Evolutionary conservation across 2,797 vertebrate genomes (phyloP).

Genomic region (Bradypodion pumilum): DNA sequence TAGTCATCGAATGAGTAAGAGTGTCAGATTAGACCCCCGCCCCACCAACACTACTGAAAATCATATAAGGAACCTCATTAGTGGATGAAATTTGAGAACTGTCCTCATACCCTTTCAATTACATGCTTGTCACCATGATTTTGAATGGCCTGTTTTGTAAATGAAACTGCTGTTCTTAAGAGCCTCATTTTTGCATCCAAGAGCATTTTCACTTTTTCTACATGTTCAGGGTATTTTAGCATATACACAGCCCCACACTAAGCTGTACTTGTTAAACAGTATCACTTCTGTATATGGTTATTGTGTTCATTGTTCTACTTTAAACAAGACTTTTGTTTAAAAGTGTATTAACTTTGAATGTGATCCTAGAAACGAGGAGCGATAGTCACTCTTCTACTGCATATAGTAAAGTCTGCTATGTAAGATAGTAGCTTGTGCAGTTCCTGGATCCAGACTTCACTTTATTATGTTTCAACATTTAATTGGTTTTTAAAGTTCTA

Average conservation of each 20-base stretch:
- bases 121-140: neutral
- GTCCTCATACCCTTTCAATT: neutral
- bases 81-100: neutral
- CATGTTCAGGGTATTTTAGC: too few species aligned
- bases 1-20: neutral
- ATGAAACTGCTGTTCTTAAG: neutral
- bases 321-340: neutral
- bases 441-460: neutral
- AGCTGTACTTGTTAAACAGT: neutral
- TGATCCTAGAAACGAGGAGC: neutral
- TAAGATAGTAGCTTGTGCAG: neutral
- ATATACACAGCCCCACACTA: too few species aligned
- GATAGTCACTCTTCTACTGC: too few species aligned
- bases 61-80: neutral
- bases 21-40: neutral
- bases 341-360: too few species aligned
- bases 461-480: neutral
- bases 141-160: neutral
- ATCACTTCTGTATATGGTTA: too few species aligned
- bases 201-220: too few species aligned
- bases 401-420: neutral
- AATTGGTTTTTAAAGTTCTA: neutral
- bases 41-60: neutral
- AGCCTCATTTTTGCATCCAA: too few species aligned
- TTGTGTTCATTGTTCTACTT: too few species aligned